phyloP scores from a whole-genome alignment of 2,888 invertebrate species.

The Diploptera punctata region DNA sequence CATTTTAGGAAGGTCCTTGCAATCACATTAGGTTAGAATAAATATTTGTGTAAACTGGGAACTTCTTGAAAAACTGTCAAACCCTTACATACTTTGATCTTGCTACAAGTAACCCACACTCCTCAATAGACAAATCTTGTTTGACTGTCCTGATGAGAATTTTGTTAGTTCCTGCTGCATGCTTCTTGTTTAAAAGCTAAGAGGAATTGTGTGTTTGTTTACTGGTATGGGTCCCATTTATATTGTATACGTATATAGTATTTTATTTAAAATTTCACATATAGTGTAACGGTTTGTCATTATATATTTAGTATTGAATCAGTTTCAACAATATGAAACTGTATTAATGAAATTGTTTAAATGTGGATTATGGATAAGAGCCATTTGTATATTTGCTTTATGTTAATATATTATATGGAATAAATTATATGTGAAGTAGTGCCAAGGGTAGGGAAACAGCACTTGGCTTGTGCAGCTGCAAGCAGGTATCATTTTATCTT shows the following conservation, averaged over 20 bases:
- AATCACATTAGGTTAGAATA: background rate
- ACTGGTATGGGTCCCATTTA: background rate
- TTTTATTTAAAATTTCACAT: too few species aligned
- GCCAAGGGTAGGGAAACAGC: too few species aligned
- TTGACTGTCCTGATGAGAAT: conserved; percentile 13
- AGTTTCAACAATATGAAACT: too few species aligned
- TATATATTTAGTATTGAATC: too few species aligned
- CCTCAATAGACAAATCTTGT: conserved; percentile 19
- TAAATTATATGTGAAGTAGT: too few species aligned
- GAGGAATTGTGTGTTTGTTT: background rate
- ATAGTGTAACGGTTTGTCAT: too few species aligned
- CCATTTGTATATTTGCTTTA: conserved; percentile 9
- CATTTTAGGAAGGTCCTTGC: background rate
- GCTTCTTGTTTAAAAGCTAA: background rate
- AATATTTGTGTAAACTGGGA: background rate
- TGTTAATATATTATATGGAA: background rate
- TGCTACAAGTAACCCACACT: background rate
- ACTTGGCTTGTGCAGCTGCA: too few species aligned
- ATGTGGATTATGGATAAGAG: conserved; percentile 4
- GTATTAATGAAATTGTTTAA: conserved; percentile 6
- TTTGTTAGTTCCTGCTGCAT: background rate
- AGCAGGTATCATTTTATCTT: too few species aligned
- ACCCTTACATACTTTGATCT: background rate
- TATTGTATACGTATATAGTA: too few species aligned
- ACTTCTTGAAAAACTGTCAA: conserved; percentile 26